These are phyloP conservation scores for Salticus scenicus DNA, from an alignment of 2,888 invertebrate species.

Conservation along the genomic window DNA sequence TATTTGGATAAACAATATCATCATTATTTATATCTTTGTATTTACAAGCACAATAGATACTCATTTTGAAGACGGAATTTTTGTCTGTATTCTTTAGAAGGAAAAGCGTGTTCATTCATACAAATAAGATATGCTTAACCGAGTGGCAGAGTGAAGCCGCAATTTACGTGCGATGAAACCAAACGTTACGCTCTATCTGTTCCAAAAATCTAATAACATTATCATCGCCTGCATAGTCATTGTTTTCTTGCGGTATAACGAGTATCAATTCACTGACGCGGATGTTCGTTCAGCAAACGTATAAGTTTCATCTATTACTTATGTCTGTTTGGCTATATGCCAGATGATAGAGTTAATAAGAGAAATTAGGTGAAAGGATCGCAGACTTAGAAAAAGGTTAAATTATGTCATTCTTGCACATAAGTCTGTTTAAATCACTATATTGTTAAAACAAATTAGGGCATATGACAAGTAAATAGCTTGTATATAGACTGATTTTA, in stretches of 20 bases:
- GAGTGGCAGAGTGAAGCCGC: background rate
- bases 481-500: too few relatives aligned
- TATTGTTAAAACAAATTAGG: too few relatives aligned
- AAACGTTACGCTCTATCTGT: slow-evolving; percentile 16
- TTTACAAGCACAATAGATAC: too few relatives aligned
- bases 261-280: slow-evolving; percentile 38
- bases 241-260: slow-evolving; percentile 39
- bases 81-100: too few relatives aligned
- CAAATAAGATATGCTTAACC: background rate
- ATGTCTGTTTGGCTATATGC: slow-evolving; percentile 56
- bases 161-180: background rate
- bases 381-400: slow-evolving; percentile 52
- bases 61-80: too few relatives aligned
- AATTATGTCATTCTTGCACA: slow-evolving; percentile 48
- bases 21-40: too few relatives aligned
- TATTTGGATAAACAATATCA: too few relatives aligned
- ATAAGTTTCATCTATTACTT: slow-evolving; percentile 55
- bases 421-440: too few relatives aligned
- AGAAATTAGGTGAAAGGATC: slow-evolving; percentile 65
- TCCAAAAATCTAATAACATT: slow-evolving; percentile 63
- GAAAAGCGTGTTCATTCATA: background rate
- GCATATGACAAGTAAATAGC: too few relatives aligned
- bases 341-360: slow-evolving; percentile 65
- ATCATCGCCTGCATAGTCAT: slow-evolving; percentile 52
- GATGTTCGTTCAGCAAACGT: slow-evolving; percentile 41